Evolutionary conservation across 2,888 invertebrate species (phyloP).

Genomic region (Andricus curvator): DNA sequence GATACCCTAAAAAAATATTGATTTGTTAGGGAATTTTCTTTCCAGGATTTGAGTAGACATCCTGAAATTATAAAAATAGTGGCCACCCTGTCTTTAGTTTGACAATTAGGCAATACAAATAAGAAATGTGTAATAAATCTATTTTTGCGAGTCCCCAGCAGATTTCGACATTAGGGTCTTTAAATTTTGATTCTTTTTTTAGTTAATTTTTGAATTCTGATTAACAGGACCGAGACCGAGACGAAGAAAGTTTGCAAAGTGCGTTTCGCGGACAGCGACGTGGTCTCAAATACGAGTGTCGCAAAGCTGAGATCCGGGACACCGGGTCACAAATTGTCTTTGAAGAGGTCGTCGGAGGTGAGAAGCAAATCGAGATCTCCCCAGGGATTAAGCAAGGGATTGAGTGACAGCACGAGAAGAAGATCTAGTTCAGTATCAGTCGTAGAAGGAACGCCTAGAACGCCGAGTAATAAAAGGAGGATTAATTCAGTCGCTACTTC

Average conservation of each 20-base stretch:
- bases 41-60: too few relatives aligned
- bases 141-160: too few relatives aligned
- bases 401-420: background rate
- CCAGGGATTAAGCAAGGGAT: conserved; percentile 24
- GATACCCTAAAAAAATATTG: too few relatives aligned
- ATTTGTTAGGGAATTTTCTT: too few relatives aligned
- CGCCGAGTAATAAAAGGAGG: conserved; percentile 46
- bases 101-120: too few relatives aligned
- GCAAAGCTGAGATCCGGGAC: conserved; percentile 50
- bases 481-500: conserved; percentile 45
- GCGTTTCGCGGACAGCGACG: conserved; percentile 59
- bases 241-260: conserved; percentile 64
- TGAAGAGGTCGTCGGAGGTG: conserved; percentile 37
- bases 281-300: conserved; percentile 16
- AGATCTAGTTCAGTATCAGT: conserved; percentile 30
- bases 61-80: too few relatives aligned
- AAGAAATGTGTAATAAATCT: too few relatives aligned
- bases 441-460: conserved; percentile 35
- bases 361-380: conserved; percentile 40
- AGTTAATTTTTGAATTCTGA: background rate
- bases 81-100: too few relatives aligned
- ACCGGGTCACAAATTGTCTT: conserved; percentile 49
- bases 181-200: too few relatives aligned
- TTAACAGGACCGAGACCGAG: conserved; percentile 41
- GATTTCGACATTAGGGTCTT: too few relatives aligned